These are phyloP conservation scores for Drosophila tripunctata DNA, from an alignment of 2,888 invertebrate genomes.

Conservation along the genomic window DNA sequence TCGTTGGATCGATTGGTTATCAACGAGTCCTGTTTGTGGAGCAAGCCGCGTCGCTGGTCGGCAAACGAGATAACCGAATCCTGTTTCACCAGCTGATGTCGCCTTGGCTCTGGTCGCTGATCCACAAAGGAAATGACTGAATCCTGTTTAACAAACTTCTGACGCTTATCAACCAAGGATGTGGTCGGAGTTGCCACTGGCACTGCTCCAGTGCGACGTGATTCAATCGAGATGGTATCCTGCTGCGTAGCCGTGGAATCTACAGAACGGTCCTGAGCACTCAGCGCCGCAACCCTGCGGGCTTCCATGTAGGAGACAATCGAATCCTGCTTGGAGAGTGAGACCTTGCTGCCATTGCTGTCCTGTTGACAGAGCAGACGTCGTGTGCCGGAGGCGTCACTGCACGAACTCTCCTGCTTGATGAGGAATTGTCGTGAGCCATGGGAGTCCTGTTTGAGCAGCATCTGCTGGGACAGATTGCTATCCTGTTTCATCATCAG, in stretches of 20 bases:
- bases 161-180: conserved; percentile 81
- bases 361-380: conserved; percentile 83
- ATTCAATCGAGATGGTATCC: conserved; percentile 82
- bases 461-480: conserved; percentile 83
- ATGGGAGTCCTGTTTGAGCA: conserved; percentile 84
- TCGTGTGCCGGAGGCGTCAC: conserved; percentile 82
- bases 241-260: conserved; percentile 80
- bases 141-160: conserved; percentile 84
- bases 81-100: conserved; percentile 84
- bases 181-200: conserved; percentile 51
- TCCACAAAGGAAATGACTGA: conserved; percentile 84
- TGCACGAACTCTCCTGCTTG: conserved; percentile 84
- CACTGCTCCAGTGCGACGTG: conserved; percentile 22
- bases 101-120: conserved; percentile 83
- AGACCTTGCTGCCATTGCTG: conserved; percentile 83
- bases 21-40: conserved; percentile 84
- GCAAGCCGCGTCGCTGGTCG: conserved; percentile 83
- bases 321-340: conserved; percentile 84
- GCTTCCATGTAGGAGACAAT: conserved; percentile 84
- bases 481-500: conserved; percentile 84
- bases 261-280: conserved; percentile 73
- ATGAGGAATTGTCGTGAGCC: conserved; percentile 84
- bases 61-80: conserved; percentile 84
- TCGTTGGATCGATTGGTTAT: conserved; percentile 83
- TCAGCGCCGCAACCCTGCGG: conserved; percentile 72